Percentiles rank a stretch among this genome's conserved stretches.
These are phyloP conservation scores for Limnephilus auricula DNA, from an alignment of 2,888 invertebrate species.

Conservation along the genomic window DNA sequence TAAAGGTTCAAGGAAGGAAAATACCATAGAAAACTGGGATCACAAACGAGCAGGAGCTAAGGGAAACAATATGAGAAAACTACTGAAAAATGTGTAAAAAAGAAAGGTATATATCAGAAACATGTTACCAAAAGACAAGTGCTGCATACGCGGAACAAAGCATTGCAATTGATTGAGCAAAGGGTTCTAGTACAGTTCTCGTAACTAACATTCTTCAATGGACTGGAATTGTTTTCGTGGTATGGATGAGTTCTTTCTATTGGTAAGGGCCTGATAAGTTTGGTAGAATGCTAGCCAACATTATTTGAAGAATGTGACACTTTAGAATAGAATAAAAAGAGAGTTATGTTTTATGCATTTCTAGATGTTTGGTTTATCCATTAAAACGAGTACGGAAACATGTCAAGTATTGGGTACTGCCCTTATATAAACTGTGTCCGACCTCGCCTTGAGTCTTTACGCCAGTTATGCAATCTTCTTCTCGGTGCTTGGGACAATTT, in stretches of 20 bases:
- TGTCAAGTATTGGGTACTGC: conserved; percentile 7
- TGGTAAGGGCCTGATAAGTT: not conserved
- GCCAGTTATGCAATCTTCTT: not conserved
- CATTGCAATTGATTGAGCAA: not conserved
- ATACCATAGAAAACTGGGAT: not conserved
- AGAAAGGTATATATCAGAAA: not conserved
- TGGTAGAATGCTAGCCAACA: not conserved
- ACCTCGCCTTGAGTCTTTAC: not conserved
- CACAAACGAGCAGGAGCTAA: no score
- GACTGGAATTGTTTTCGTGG: no score
- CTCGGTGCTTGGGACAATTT: not conserved
- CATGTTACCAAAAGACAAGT: not conserved
- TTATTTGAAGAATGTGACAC: not conserved
- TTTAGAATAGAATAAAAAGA: not conserved
- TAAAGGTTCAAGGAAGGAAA: not conserved
- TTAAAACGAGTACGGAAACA: not conserved
- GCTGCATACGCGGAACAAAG: not conserved
- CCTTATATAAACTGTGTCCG: not conserved
- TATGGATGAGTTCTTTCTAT: no score
- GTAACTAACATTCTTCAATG: no score
- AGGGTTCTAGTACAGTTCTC: not conserved
- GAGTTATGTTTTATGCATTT: not conserved
- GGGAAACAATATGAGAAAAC: not conserved
- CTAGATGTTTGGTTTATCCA: not conserved
- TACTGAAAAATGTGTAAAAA: not conserved